Evolutionary conservation across 1,140 invertebrate species (phyloP), one percentile per base, ranked within the genome.

Genomic region (Pemphigus obesinymphae): DNA sequence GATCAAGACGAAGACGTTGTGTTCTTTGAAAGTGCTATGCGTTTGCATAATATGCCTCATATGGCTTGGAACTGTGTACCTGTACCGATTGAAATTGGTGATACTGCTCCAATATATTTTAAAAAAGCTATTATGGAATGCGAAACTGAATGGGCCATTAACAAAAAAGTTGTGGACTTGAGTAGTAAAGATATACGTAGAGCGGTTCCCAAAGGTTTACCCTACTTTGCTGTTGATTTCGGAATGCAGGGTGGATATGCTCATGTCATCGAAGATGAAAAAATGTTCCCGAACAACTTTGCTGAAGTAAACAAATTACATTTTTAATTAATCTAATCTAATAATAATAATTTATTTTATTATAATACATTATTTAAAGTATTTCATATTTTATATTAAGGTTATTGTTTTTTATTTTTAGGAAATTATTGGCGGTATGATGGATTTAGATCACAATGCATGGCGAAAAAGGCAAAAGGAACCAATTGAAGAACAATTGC

Each of bases 181-280:
- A 91, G 89, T 63, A 86, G 89, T 2, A 92, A 92, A 86, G 91
- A 94, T 88, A 89, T 98, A 26, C 89, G 94, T 55, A 90, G 90
- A 87, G 91, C 92, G 20, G 90, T 99, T 82, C 97, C 97, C 11
- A 97, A 97, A 89, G 96, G 95, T 7, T 90, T 99, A 78, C 93
- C 97, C 1, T 99, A 99, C 87, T 97, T 99, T 88, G 91, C 91
- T 88, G 93, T 99, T 1, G 92, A 96, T 87, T 99, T 99, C 90
- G 97, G 95, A 40, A 90, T 91, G 87, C 91, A 96, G 72, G 90
- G 91, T 55, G 97, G 97, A 4, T 99, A 94, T 88, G 97, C 96
- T 82, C 97, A 99, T 89, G 94, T 98, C 0, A 97, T 99, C 85
- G 97, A 99, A 89, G 95, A 99, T 88, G 94, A 97, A 86, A 88